phyloP scores from a whole-genome alignment of 2,797 vertebrate genomes.

The Coracias cyanogaster region DNA sequence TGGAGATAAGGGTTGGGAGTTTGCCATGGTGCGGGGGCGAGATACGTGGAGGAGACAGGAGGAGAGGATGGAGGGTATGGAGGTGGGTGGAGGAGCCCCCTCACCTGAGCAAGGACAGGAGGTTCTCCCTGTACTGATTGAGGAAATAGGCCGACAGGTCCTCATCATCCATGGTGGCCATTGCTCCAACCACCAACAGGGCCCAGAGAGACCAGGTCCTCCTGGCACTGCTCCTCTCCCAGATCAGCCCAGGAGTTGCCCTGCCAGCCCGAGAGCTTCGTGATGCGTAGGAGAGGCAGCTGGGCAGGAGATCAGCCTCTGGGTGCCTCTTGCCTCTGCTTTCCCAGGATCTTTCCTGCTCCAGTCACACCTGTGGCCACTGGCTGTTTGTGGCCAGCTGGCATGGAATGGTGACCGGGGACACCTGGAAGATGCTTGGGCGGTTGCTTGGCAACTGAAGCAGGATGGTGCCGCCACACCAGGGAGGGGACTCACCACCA shows the following conservation, averaged over 20 bases:
- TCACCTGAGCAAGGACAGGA: constrained; percentile 62
- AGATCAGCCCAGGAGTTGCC: background rate
- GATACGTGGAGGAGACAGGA: background rate
- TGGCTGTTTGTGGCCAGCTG: background rate
- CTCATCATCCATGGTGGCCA: constrained; percentile 20
- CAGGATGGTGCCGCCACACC: accelerated
- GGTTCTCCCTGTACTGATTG: constrained; percentile 31
- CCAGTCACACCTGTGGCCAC: accelerated
- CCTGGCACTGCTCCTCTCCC: background rate
- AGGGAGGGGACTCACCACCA: background rate
- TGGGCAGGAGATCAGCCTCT: accelerated
- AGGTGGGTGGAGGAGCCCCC: background rate
- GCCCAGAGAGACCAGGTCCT: background rate
- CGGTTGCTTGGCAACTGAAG: background rate
- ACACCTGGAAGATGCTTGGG: background rate
- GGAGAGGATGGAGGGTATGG: too few relatives aligned
- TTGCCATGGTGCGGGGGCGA: accelerated
- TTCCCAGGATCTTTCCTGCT: background rate
- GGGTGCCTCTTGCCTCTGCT: background rate
- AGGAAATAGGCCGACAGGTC: constrained; percentile 53
- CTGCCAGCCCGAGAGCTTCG: background rate
- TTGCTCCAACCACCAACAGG: background rate
- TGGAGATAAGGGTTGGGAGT: background rate
- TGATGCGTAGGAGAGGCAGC: accelerated
- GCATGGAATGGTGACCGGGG: background rate